These are phyloP conservation scores for Procambarus virginalis DNA, from an alignment of 1,140 invertebrate species.

Conservation along the genomic window DNA sequence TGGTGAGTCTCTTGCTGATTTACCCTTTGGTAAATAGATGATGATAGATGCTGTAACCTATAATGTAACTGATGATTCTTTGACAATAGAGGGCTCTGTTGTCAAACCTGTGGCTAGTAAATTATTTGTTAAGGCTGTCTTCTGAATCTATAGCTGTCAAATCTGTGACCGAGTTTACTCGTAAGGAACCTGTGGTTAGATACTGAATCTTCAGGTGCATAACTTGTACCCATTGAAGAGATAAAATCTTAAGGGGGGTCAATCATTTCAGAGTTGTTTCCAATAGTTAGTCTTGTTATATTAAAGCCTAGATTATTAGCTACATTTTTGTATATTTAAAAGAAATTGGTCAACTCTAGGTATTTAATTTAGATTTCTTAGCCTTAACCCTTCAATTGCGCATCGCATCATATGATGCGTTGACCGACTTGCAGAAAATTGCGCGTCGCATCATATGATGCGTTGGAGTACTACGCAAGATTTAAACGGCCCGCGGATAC, in stretches of 20 bases:
- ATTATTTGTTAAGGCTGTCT: background rate
- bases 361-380: too few relatives aligned
- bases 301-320: too few relatives aligned
- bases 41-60: background rate
- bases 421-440: too few relatives aligned
- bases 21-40: background rate
- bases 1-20: slow-evolving; percentile 21
- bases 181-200: background rate
- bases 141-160: slow-evolving; percentile 5
- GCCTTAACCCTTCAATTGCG: too few relatives aligned
- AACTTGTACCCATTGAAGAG: background rate
- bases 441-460: too few relatives aligned
- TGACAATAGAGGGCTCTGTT: background rate
- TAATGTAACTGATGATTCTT: background rate
- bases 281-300: too few relatives aligned
- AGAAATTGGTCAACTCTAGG: too few relatives aligned
- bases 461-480: too few relatives aligned
- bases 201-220: background rate
- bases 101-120: background rate
- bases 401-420: too few relatives aligned
- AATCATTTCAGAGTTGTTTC: too few relatives aligned
- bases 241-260: background rate
- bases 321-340: too few relatives aligned
- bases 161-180: background rate
- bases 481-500: too few relatives aligned